Percentiles rank a stretch among this genome's conserved stretches.
These are phyloP conservation scores for Caloenas nicobarica DNA, from an alignment of 2,113 vertebrate genomes.

Conservation along the genomic window DNA sequence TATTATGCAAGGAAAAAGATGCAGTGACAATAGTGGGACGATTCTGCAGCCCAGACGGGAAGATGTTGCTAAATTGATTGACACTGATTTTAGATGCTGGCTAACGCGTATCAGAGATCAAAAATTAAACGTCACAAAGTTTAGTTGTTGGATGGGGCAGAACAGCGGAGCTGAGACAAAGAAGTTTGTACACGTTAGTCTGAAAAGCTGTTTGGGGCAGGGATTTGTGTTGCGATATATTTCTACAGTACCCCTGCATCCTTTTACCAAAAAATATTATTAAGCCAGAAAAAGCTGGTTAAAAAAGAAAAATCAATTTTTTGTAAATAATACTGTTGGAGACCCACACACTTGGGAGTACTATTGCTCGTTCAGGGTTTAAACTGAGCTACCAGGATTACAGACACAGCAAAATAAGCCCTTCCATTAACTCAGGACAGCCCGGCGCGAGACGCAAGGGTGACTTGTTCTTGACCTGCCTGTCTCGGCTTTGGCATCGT, in stretches of 20 bases:
- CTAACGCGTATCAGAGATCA: background rate
- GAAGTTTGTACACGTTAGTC: background rate
- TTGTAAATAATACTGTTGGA: background rate
- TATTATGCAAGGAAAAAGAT: background rate
- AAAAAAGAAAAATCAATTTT: background rate
- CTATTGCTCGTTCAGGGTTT: background rate
- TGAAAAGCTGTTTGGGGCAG: background rate
- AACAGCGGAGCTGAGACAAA: background rate
- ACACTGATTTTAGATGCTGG: background rate
- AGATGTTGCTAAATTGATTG: background rate
- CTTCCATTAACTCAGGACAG: background rate
- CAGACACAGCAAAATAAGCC: background rate
- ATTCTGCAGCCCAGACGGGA: background rate
- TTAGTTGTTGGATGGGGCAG: background rate
- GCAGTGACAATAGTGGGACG: rapidly evolving
- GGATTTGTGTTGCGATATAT: background rate
- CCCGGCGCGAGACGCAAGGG: rapidly evolving
- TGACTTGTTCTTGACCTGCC: background rate
- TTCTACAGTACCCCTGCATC: background rate
- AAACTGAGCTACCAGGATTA: background rate
- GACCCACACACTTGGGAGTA: rapidly evolving
- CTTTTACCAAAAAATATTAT: background rate
- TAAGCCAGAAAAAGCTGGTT: background rate
- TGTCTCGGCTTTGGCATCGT: background rate
- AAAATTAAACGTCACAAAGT: background rate